phyloP scores from a whole-genome alignment of 2,113 vertebrate genomes.

The Vidua chalybeata region DNA sequence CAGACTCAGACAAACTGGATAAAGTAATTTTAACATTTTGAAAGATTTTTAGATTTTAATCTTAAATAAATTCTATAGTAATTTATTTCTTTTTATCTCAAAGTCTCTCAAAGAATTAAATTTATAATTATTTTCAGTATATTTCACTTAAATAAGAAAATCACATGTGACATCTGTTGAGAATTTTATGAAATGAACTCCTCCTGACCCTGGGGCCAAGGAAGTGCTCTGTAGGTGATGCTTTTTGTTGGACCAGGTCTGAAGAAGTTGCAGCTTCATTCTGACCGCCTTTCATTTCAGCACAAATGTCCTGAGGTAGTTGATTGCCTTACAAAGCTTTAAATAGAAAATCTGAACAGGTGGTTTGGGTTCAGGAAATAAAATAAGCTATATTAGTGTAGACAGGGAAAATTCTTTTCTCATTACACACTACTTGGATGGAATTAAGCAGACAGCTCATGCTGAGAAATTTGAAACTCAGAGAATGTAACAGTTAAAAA shows the following conservation, averaged over 20 bases:
- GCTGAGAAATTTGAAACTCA: slow-evolving; percentile 77
- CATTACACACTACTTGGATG: slow-evolving; percentile 67
- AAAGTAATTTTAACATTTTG: not conserved
- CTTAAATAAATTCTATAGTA: not conserved
- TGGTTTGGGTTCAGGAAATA: slow-evolving; percentile 73
- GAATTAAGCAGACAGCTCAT: slow-evolving; percentile 78
- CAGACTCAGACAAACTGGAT: not conserved
- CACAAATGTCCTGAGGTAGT: slow-evolving; percentile 2
- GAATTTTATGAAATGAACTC: not conserved
- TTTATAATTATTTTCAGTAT: not conserved
- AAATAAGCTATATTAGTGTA: slow-evolving; percentile 71
- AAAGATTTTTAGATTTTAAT: not conserved
- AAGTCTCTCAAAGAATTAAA: not conserved
- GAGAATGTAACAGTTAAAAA: slow-evolving; percentile 71
- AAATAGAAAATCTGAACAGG: slow-evolving; percentile 73
- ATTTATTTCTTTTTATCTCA: not conserved
- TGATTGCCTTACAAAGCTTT: slow-evolving; percentile 57
- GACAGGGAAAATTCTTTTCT: slow-evolving; percentile 73
- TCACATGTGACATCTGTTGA: not conserved
- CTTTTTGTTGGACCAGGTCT: not conserved
- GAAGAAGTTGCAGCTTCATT: not conserved
- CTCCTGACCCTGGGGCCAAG: not conserved
- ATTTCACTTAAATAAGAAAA: not conserved
- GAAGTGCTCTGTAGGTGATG: not conserved
- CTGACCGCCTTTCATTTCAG: slow-evolving; percentile 20